A percentile compares a stretch with the other conserved stretches of the same genome.
phyloP scores from a whole-genome alignment of 2,113 vertebrate species.

The Pleuronectes platessa region DNA sequence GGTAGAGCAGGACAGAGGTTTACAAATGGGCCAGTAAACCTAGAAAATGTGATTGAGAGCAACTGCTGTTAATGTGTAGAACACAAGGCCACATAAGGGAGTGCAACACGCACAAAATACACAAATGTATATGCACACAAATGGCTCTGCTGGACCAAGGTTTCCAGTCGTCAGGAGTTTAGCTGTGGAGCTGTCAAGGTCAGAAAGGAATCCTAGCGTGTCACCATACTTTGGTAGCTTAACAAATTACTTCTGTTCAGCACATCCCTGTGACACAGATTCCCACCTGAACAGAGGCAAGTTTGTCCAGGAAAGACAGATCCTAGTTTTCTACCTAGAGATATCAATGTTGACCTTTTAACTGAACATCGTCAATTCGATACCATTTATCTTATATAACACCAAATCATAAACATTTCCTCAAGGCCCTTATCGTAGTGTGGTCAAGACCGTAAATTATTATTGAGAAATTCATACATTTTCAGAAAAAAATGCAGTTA shows the following conservation, averaged over 20 bases:
- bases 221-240: background rate
- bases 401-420: no score
- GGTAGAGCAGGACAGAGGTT: conserved; percentile 21
- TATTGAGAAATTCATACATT: no score
- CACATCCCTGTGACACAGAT: background rate
- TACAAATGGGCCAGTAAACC: conserved; percentile 54
- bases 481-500: no score
- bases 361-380: no score
- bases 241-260: conserved; percentile 1
- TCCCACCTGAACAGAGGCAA: background rate
- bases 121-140: background rate
- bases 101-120: conserved; percentile 27
- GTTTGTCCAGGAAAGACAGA: background rate
- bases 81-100: conserved; percentile 19
- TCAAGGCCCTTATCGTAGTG: no score
- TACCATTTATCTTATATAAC: no score
- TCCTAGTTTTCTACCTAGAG: background rate
- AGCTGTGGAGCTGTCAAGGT: background rate
- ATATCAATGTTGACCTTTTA: no score
- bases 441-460: no score
- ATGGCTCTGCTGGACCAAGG: background rate
- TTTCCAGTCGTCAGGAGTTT: background rate
- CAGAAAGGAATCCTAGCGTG: conserved; percentile 1
- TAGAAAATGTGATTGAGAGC: conserved; percentile 61
- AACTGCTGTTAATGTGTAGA: conserved; percentile 51